Evolutionary conservation across 2,113 vertebrate genomes (phyloP), one percentile per base, ranked within the genome.

Genomic region (Todiramphus chloris): DNA sequence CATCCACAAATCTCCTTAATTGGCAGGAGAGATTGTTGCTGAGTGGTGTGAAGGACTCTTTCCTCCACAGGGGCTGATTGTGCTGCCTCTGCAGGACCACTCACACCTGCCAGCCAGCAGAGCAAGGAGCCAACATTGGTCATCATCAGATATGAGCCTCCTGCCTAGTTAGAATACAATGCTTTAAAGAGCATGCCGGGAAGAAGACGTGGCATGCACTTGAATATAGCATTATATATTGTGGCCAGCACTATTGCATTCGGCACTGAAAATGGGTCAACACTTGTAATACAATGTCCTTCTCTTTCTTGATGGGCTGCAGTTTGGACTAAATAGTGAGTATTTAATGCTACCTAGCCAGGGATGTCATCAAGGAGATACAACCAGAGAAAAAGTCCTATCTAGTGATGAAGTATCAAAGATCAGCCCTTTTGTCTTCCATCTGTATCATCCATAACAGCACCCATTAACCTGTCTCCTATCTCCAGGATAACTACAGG

Each of bases 351-450:
- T 62, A 7, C 53, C 23, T 76, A 77, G 50, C 24, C 46, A 74
- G 68, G 16, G 27, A 4, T 63, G 20, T 88, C 68, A 35, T 69
- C 28, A 62, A 43, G 28, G 23, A 31, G 77, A 69, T 83, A 62
- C 9, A 59, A 16, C 4, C 41, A 76, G 39, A 48, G 43, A 16
- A 78, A 89, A 87, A 64, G 24, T 5, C 3, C 1, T 16, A 74
- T 44, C 41, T 74, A 75, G 20, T 77, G 48, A 46, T 37, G 63
- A 73, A 50, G 31, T 28, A 87, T 67, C 59, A 76, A 68, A 93
- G 55, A 76, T 92, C 87, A 94, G 62, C 87, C 68, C 63, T 94
- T 95, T 95, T 76, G n/a, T 93, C 81, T 93, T 96, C 77, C 58
- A 75, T 66, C 28, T 91, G 35, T 60, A 63, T 73, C 37, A 62